Percentiles rank a stretch among this genome's conserved stretches.
Conservation (phyloP, 2,797 vertebrate genomes). For the Fistularia tabacaria region DNA sequence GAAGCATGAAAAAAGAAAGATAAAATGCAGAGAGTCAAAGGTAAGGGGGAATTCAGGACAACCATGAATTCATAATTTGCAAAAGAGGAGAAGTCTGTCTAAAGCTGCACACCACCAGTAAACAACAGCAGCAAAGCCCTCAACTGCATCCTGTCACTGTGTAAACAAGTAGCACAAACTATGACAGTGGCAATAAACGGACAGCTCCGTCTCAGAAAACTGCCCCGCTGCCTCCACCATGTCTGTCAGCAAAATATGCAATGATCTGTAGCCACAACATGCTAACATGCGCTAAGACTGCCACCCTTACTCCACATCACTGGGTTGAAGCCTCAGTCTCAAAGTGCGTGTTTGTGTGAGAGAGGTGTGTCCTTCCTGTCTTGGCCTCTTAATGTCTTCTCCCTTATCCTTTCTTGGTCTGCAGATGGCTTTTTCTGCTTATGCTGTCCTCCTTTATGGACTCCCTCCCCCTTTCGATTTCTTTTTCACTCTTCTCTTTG, state of each 20-base stretch:
- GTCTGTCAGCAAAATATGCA: constrained; percentile 44
- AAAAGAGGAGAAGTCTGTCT: constrained; percentile 35
- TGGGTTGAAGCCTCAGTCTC: constrained; percentile 4
- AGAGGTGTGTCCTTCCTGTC: constrained; percentile 42
- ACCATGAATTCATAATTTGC: constrained; percentile 22
- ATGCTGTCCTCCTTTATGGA: constrained; percentile 1
- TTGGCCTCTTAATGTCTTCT: constrained; percentile 20
- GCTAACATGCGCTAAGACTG: constrained; percentile 60
- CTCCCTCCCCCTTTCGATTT: neutral
- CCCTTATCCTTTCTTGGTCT: constrained; percentile 21
- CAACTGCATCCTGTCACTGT: constrained; percentile 20
- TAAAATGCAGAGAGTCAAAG: neutral
- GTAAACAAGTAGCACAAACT: constrained; percentile 30
- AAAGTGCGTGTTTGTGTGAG: constrained; percentile 8
- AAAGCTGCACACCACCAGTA: constrained; percentile 21
- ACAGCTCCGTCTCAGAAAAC: constrained; percentile 59
- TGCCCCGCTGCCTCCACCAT: constrained; percentile 58
- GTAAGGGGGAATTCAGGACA: constrained; percentile 10
- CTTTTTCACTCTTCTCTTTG: constrained; percentile 7
- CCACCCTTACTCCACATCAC: constrained; percentile 60
- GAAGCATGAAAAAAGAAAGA: constrained; percentile 6
- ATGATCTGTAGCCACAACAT: constrained; percentile 53
- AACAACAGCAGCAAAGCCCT: constrained; percentile 10
- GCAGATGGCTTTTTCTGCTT: constrained; percentile 31
- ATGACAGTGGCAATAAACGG: constrained; percentile 47